Evolutionary conservation across 2,797 vertebrate species (phyloP).

Genomic region (Danio albolineatus): DNA sequence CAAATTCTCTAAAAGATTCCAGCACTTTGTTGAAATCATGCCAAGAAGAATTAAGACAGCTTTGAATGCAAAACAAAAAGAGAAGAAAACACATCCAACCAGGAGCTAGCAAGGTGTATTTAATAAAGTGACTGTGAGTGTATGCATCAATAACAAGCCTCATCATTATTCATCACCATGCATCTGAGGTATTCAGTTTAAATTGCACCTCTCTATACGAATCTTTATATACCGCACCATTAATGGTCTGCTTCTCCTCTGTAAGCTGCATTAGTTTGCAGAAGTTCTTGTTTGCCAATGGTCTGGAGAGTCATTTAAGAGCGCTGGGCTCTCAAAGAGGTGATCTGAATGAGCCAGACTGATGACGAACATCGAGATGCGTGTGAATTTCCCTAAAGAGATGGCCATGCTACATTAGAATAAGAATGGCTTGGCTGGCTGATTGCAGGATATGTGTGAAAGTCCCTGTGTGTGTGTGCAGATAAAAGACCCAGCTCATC

Average conservation of each 20-base stretch:
- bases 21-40: too few species aligned
- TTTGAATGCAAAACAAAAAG: too few species aligned
- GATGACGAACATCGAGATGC: conserved; percentile 21
- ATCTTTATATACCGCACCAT: not conserved
- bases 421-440: conserved; percentile 28
- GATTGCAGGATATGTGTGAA: conserved; percentile 15
- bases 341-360: conserved; percentile 33
- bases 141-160: not conserved
- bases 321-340: conserved; percentile 23
- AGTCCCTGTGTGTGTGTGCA: not conserved
- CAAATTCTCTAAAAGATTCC: too few species aligned
- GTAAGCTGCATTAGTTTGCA: conserved; percentile 10
- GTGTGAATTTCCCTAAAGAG: conserved; percentile 40
- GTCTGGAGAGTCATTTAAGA: conserved; percentile 35
- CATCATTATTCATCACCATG: not conserved
- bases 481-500: not conserved
- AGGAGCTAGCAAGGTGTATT: too few species aligned
- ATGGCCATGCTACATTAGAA: conserved; percentile 15
- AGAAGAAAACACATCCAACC: too few species aligned
- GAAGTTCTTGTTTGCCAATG: conserved; percentile 29
- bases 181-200: not conserved
- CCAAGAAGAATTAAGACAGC: too few species aligned
- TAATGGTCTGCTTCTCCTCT: not conserved
- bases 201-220: not conserved
- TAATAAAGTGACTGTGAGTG: too few species aligned